phyloP scores from a whole-genome alignment of 1,140 invertebrate species.

The Lepidotrigona ventralis region DNA sequence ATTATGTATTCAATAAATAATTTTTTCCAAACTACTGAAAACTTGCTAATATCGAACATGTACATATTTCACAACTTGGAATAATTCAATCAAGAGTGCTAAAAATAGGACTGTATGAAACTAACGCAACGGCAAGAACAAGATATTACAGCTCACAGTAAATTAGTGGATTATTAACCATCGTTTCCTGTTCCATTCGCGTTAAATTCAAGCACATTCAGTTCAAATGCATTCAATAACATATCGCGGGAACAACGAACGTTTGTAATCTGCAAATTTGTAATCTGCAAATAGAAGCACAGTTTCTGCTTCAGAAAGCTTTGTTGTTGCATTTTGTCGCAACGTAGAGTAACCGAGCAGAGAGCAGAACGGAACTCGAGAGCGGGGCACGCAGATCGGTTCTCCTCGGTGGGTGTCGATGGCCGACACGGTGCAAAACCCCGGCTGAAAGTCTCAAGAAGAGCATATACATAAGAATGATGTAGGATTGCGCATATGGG shows the following conservation, averaged over 20 bases:
- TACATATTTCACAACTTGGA: no score
- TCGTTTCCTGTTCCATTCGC: no score
- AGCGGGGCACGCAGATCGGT: conserved; percentile 5
- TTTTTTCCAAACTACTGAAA: neutral
- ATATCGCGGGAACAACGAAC: neutral
- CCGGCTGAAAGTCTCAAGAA: neutral
- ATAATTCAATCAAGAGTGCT: no score
- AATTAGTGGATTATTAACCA: no score
- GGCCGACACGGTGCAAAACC: neutral
- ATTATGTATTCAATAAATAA: neutral
- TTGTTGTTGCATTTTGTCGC: neutral
- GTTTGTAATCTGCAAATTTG: neutral
- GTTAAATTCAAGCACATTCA: neutral
- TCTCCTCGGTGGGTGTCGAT: conserved; percentile 27
- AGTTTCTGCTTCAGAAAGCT: neutral
- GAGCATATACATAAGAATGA: neutral
- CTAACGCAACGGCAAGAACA: no score
- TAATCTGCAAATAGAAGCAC: neutral
- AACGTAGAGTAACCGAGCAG: neutral
- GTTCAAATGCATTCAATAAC: neutral
- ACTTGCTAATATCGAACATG: no score
- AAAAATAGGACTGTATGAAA: no score
- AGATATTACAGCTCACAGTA: no score
- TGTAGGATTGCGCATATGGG: conserved; percentile 28
- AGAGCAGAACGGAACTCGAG: neutral